Percentiles rank a stretch among this genome's conserved stretches.
Conservation (phyloP, 2,888 invertebrate species). For the Eilema griseolum region DNA sequence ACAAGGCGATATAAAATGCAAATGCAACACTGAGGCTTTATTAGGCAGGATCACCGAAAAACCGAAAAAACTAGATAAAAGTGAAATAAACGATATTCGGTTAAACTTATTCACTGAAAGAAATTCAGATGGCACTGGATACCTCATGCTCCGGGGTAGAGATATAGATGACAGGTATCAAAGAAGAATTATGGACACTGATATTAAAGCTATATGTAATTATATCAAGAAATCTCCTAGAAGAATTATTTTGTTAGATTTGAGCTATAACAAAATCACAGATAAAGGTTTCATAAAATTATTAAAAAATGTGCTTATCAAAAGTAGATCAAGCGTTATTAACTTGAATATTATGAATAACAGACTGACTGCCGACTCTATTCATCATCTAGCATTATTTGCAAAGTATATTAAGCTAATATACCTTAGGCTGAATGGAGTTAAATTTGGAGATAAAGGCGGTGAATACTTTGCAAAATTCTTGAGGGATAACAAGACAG, state of each 20-base stretch:
- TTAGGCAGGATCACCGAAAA: slow-evolving; percentile 65
- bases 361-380: slow-evolving; percentile 77
- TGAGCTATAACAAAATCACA: slow-evolving; percentile 87
- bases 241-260: slow-evolving; percentile 81
- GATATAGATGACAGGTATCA: slow-evolving; percentile 79
- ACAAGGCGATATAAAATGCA: slow-evolving; percentile 58
- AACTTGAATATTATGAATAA: slow-evolving; percentile 88
- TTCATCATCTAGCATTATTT: slow-evolving; percentile 69
- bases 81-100: slow-evolving; percentile 68
- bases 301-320: slow-evolving; percentile 73
- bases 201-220: slow-evolving; percentile 80
- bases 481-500: slow-evolving; percentile 73
- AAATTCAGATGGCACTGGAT: slow-evolving; percentile 84
- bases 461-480: slow-evolving; percentile 84
- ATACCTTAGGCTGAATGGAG: slow-evolving; percentile 86
- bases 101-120: slow-evolving; percentile 80
- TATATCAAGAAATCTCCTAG: slow-evolving; percentile 77
- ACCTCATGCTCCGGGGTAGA: slow-evolving; percentile 83
- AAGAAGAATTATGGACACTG: slow-evolving; percentile 77
- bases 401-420: slow-evolving; percentile 76
- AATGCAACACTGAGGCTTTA: slow-evolving; percentile 64
- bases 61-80: slow-evolving; percentile 49
- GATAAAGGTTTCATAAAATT: slow-evolving; percentile 80
- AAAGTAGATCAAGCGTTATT: slow-evolving; percentile 78
- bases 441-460: slow-evolving; percentile 85